Conservation (phyloP, 2,797 vertebrate species). For the Chrosomus eos region DNA sequence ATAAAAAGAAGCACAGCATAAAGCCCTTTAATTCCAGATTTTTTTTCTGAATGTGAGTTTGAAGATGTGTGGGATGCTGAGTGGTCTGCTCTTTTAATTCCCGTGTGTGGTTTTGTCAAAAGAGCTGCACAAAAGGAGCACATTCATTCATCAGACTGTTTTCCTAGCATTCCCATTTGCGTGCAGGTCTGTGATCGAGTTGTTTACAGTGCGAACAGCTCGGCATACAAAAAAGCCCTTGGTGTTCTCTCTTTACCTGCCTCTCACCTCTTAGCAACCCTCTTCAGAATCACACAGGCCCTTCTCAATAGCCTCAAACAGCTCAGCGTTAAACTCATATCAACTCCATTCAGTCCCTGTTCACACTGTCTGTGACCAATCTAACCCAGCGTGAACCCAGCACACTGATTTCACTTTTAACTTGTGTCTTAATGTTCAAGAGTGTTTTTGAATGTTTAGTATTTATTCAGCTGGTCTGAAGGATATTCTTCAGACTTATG, state of each 20-base stretch:
- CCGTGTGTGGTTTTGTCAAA: not conserved
- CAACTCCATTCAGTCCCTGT: conserved; percentile 21
- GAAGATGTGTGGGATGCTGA: not conserved
- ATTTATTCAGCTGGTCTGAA: conserved; percentile 6
- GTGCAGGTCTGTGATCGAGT: not conserved
- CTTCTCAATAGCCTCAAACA: conserved; percentile 42
- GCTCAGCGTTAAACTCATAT: conserved; percentile 35
- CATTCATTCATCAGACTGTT: not conserved
- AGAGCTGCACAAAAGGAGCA: not conserved
- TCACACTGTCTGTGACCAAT: conserved; percentile 9
- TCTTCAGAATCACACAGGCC: conserved; percentile 35
- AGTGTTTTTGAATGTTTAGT: conserved; percentile 14
- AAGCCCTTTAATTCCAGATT: not conserved
- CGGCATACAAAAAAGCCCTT: conserved; percentile 12
- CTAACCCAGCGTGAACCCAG: conserved; percentile 21
- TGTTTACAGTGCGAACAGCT: conserved; percentile 1
- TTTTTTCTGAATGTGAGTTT: not conserved
- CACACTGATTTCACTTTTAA: conserved; percentile 24
- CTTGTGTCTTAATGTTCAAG: conserved; percentile 47
- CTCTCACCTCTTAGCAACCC: conserved; percentile 24
- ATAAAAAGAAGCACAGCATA: not conserved
- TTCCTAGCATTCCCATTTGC: not conserved
- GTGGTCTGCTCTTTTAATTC: not conserved
- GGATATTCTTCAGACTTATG: not conserved
- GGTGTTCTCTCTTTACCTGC: conserved; percentile 10